Evolutionary conservation across 2,888 invertebrate genomes (phyloP), one percentile per base, ranked within the genome.

Genomic region (Xanthorhoe designata): DNA sequence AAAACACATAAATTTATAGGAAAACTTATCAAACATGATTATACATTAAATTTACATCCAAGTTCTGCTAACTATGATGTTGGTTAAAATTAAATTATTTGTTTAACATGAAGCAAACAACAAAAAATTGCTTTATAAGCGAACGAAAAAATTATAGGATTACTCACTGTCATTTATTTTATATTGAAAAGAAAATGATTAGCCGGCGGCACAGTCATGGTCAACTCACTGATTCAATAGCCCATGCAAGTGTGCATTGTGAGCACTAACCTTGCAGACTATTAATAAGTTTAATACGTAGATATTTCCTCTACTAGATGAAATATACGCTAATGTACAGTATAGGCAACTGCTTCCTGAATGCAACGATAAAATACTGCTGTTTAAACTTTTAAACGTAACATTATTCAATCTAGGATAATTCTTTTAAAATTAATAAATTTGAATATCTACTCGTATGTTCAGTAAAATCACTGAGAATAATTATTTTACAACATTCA

Each of bases 201-300:
- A 57, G 18, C 29, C 32, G 10, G 29, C 32, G 10, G 29, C 61
- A 50, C 18, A 56, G 32, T 49, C 56, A 65, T 62, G 59, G 55
- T 59, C 42, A 58, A 52, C 49, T 54, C 54, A 60, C 51, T 64
- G 56, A 68, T 51, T 64, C 61, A 57, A 61, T 61, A 56, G 64
- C 73, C 72, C 76, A 79, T 79, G 76, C 76, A 72, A 59, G 81
- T 83, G 78, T 85, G 85, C 84, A 88, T 78, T 83, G 85, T 85
- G 84, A 85, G 84, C 85, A 82, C 82, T 66, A 89, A 89, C 92
- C 92, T 91, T 91, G 92, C 81, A 79, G 78, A 84, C 90, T 92
- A 92, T 88, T 89, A 88, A 89, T 92, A 92, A 83, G 84, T 84
- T 74, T 82, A 82, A 88, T 87, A 87, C 84, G 85, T 85, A 86